Evolutionary conservation across 2,113 vertebrate species (phyloP), one percentile per base, ranked within the genome.

Genomic region (Desmodus rotundus): DNA sequence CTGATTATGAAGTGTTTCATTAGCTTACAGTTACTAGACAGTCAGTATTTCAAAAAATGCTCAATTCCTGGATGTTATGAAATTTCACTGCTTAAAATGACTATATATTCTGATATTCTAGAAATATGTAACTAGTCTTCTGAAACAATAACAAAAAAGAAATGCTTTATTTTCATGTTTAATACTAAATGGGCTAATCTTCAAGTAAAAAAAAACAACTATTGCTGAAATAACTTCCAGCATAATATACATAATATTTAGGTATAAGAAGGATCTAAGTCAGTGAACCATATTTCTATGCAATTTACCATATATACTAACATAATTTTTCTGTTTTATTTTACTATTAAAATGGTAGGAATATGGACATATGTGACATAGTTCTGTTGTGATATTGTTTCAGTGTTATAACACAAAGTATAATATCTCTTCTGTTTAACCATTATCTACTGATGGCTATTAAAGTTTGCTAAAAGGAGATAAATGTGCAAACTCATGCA

Each of bases 131-230:
- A 86, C 24, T 88, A 93, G 13, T 82, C 26, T 96, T 47, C 67
- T 72, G 10, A 92, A 95, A 94, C 3, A 94, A 74, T 83, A 63
- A 45, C 4, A 63, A 38, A 95, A 91, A 78, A 70, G 4, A 36
- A 67, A 95, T 24, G 70, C 72, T 88, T 91, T 54, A 94, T 41
- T 73, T 96, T 86, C 65, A 31, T 81, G 17, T 93, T 89, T 77
- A 74, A 74, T 73, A 93, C 68, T 36, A 93, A 91, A 76, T 77
- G 20, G 28, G n/a, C 24, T 95, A 95, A 78, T 93, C 50, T 70
- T 78, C 95, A 96, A 95, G 28, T 45, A 73, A 89, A 93, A 91
- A 54, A 16, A 61, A 94, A 90, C 72, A 77, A 14, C n/a, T 73
- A 41, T 0, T 88, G 24, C n/a, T 85, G 31, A 90, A 96, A 81